Percentiles rank a stretch among this genome's conserved stretches.
These are phyloP conservation scores for Muricea muricata DNA, from an alignment of 92 coral and sea anemone species.

Conservation along the genomic window DNA sequence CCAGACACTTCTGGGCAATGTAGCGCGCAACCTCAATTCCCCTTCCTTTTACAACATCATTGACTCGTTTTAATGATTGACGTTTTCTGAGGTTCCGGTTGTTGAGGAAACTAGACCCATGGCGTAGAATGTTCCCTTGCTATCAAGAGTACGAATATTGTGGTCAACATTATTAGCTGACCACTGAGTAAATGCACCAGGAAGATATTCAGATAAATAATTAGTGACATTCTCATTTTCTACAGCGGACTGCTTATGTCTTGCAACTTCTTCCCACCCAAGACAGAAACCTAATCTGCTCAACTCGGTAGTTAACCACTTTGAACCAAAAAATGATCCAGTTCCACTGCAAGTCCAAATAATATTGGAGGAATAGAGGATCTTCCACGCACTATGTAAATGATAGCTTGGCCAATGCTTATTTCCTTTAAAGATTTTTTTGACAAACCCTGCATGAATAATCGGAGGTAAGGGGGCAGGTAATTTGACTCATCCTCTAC, in stretches of 20 bases:
- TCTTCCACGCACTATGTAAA: not conserved
- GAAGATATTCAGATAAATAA: slow-evolving; percentile 38
- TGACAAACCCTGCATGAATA: slow-evolving; percentile 15
- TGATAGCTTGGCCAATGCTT: not conserved
- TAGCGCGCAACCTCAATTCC: slow-evolving; percentile 13
- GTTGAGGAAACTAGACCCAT: slow-evolving; percentile 70
- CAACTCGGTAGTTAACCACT: not conserved
- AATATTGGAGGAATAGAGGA: slow-evolving; percentile 23
- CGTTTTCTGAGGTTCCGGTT: slow-evolving; percentile 24
- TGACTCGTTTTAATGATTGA: too few species aligned
- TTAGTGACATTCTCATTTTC: slow-evolving; percentile 56
- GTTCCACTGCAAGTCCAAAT: too few species aligned
- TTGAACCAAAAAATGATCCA: too few species aligned
- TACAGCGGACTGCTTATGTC: slow-evolving; percentile 31
- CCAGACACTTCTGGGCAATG: slow-evolving; percentile 35
- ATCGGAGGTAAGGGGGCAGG: not conserved
- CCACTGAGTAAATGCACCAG: slow-evolving; percentile 58
- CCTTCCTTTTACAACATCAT: slow-evolving; percentile 1
- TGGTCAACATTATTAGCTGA: slow-evolving; percentile 68
- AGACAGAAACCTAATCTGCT: slow-evolving; percentile 38
- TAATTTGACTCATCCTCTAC: slow-evolving; percentile 8
- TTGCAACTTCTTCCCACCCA: slow-evolving; percentile 50
- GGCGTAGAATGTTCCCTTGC: slow-evolving; percentile 63
- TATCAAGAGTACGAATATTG: slow-evolving; percentile 57
- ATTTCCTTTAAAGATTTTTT: too few species aligned